Percentiles rank a stretch among this genome's conserved stretches.
Conservation (phyloP, 1,140 invertebrate species). For the Ceratitis capitata region DNA sequence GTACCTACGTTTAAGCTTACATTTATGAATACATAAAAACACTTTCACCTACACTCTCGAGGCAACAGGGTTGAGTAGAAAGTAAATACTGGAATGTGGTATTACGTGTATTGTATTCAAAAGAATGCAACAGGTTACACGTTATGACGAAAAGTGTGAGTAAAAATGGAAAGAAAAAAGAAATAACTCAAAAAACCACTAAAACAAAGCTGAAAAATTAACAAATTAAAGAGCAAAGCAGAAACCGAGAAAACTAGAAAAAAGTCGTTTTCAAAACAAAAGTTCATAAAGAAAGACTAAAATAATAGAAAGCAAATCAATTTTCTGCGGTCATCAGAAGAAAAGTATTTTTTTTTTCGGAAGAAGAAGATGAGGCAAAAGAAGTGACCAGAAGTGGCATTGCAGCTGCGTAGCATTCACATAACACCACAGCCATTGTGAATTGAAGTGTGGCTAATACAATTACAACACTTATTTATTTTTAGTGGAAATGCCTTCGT, state of each 20-base stretch:
- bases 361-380: not conserved
- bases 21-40: not conserved
- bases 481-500: not conserved
- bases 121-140: constrained; percentile 31
- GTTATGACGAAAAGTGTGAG: too few species aligned
- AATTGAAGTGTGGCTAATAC: not conserved
- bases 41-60: constrained; percentile 13
- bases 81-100: constrained; percentile 31
- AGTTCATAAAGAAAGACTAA: not conserved
- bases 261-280: not conserved
- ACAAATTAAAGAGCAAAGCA: not conserved
- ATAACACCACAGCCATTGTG: not conserved
- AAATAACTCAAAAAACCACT: not conserved
- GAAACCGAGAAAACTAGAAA: not conserved
- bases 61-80: constrained; percentile 9
- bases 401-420: not conserved
- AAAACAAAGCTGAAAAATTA: not conserved
- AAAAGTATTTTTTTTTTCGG: not conserved
- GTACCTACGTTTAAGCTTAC: not conserved
- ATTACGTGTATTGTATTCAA: constrained; percentile 30
- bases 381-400: constrained; percentile 5
- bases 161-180: too few species aligned
- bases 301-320: constrained; percentile 12
- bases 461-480: not conserved
- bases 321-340: not conserved